Conservation (phyloP, 2,797 vertebrate species). For the Linurgus olivaceus region DNA sequence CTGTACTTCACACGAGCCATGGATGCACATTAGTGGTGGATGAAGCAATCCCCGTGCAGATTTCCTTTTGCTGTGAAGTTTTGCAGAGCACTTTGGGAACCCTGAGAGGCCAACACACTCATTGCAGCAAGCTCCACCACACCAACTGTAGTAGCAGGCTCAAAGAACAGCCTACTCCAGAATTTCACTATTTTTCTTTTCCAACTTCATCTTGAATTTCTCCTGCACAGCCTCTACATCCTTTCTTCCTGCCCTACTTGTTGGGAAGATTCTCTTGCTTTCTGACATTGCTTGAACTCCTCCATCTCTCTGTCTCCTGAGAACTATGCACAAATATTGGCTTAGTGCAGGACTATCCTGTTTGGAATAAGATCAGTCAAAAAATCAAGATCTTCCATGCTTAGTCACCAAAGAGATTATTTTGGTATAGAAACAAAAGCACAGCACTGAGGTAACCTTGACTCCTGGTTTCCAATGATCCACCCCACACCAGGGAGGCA, state of each 20-base stretch:
- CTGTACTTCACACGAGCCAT: not conserved
- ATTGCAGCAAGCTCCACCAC: not conserved
- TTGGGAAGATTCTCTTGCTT: not conserved
- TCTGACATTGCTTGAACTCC: not conserved
- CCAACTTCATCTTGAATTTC: not conserved
- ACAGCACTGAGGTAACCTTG: not conserved
- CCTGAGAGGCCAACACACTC: not conserved
- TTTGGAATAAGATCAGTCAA: not conserved
- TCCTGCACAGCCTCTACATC: not conserved
- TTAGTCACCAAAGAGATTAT: not conserved
- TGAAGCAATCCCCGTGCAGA: not conserved
- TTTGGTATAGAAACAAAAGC: not conserved
- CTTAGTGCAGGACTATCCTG: not conserved
- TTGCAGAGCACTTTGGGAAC: not conserved
- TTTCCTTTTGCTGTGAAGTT: not conserved
- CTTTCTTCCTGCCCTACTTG: not conserved
- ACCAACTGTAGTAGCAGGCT: not conserved
- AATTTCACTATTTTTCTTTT: not conserved
- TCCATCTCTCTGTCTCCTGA: not conserved
- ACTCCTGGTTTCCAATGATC: not conserved
- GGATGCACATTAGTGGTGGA: not conserved
- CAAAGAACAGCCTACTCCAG: not conserved
- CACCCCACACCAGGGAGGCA: not conserved
- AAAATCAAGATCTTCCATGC: accelerated
- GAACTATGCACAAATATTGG: not conserved